Evolutionary conservation across 2,888 invertebrate genomes (phyloP), one percentile per base, ranked within the genome.

Genomic region (Leptopilina drosophilae): DNA sequence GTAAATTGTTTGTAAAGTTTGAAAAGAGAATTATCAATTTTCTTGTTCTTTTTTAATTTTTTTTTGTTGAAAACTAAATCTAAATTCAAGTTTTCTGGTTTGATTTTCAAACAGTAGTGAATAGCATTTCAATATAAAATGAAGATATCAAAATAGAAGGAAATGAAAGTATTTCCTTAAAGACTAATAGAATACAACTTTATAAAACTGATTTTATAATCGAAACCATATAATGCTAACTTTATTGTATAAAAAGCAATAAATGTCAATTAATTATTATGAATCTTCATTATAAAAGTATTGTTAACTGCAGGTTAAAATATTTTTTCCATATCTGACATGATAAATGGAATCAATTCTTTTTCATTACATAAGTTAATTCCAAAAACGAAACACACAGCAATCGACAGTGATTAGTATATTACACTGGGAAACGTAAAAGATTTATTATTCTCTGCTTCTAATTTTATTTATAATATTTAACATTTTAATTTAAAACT

Each of bases 231-330:
- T 49, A 62, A 62, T 62, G 5, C 20, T 7, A 20, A 9, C 15
- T 62, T 62, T 20, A 62, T n/a, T 73, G 11, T 33, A 73, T 6
- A 33, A 26, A 40, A 33, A 64, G 26, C 40, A 64, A 33, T 64
- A 64, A 64, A 5, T 69, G 67, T 69, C 14, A 49, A 69, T 53
- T 69, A 53, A 69, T 20, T 20, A 20, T 46, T 14, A 69, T 69
- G 26, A 53, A 26, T n/a, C 53, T 73, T 73, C 26, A 53, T 9
- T 53, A 53, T 20, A 73, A 73, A 33, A 12, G 26, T 56, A 53
- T 33, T 53, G 33, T 73, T 33, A 69, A 56, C 73, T 69, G 7
- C 53, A 8, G 20, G 14, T 26, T 33, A 53, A 56, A 12, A 73
- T 56, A 73, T 56, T 33, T 53, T 73, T 33, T 7, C 53, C 33